Evolutionary conservation across 2,797 vertebrate species (phyloP).

Genomic region (Cephalopachus bancanus): DNA sequence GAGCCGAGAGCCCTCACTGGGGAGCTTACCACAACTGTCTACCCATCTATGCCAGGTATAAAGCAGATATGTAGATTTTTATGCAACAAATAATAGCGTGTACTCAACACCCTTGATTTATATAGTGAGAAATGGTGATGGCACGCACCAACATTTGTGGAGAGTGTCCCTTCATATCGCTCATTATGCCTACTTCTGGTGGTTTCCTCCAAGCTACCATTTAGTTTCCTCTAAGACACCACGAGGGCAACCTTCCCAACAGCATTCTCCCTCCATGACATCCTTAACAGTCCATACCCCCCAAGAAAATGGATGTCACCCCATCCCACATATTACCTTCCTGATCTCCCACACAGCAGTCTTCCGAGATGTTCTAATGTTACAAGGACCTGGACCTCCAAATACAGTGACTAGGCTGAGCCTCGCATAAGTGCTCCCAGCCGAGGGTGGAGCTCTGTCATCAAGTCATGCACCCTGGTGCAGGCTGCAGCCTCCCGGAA

Average conservation of each 20-base stretch:
- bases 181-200: neutral
- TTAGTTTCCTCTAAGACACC: too few species aligned
- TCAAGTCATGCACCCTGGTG: too few species aligned
- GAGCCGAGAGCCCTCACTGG: neutral
- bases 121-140: neutral
- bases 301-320: neutral
- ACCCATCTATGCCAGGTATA: accelerated
- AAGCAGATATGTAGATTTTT: neutral
- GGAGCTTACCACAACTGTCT: neutral
- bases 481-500: neutral
- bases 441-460: neutral
- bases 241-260: accelerated
- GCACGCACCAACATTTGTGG: accelerated
- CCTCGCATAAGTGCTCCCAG: neutral
- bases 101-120: neutral
- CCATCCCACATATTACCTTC: neutral
- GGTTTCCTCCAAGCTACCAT: neutral
- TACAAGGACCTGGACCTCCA: neutral
- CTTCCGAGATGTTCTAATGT: neutral
- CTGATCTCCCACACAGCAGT: neutral
- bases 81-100: accelerated
- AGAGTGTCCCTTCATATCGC: neutral
- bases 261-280: neutral
- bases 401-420: neutral
- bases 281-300: neutral